phyloP scores from a whole-genome alignment of 2,113 vertebrate species.

The Gobius niger region DNA sequence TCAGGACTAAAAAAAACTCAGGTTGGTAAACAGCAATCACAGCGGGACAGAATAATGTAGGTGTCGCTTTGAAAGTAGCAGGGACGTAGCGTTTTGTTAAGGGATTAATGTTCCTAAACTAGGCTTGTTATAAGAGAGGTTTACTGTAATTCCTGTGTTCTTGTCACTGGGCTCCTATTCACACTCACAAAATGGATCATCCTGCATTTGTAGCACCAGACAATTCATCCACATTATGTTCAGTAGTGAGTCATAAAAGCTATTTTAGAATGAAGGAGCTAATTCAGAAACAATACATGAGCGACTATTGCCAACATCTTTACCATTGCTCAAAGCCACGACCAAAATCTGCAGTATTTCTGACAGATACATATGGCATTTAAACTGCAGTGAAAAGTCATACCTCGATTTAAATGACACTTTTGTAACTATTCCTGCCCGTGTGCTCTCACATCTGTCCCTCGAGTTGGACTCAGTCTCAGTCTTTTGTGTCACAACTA shows the following conservation, averaged over 20 bases:
- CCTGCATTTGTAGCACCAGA: background rate
- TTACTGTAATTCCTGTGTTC: background rate
- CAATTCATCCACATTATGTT: background rate
- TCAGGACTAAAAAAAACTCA: background rate
- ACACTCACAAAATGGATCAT: background rate
- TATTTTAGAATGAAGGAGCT: background rate
- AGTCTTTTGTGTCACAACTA: background rate
- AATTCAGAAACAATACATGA: background rate
- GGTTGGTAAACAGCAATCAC: background rate
- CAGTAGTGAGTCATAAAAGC: background rate
- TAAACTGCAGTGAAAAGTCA: too few relatives aligned
- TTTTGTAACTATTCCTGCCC: background rate
- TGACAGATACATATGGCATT: too few relatives aligned
- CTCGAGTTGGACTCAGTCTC: background rate
- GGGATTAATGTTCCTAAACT: background rate
- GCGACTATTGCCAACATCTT: background rate
- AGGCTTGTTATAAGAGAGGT: background rate
- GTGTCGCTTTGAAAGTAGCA: background rate
- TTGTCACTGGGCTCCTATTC: background rate
- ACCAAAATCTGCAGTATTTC: too few relatives aligned
- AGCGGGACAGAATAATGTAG: background rate
- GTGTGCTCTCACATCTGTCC: constrained; percentile 5
- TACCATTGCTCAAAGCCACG: too few relatives aligned
- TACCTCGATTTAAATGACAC: background rate
- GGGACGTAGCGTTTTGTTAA: background rate